These are phyloP conservation scores for Enteromius viviparus DNA, from an alignment of 2,797 vertebrate genomes.

Conservation along the genomic window DNA sequence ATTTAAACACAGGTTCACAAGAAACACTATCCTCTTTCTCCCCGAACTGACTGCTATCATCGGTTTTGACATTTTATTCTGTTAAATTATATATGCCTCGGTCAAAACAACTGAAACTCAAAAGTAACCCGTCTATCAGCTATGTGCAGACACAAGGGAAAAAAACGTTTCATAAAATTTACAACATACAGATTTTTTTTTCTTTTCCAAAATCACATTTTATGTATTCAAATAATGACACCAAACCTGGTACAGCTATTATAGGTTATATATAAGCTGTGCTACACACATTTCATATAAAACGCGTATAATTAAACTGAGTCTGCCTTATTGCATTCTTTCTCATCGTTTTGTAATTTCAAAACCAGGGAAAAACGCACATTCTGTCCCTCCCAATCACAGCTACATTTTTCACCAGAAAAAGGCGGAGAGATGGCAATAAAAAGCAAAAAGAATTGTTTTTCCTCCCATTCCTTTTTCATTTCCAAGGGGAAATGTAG, in stretches of 20 bases:
- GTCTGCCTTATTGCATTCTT: conserved; percentile 27
- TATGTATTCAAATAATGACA: neutral
- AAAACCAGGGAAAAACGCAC: conserved; percentile 71
- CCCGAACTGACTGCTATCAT: conserved; percentile 61
- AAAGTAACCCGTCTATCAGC: conserved; percentile 7
- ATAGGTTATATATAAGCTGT: neutral
- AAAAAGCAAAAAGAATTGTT: conserved; percentile 80
- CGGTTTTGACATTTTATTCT: conserved; percentile 51
- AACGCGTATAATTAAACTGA: neutral
- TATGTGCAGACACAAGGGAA: neutral
- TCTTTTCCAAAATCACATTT: neutral
- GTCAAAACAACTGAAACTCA: conserved; percentile 35
- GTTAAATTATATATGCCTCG: conserved; percentile 18
- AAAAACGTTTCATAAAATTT: neutral
- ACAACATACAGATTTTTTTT: neutral
- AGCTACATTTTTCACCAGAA: conserved; percentile 75
- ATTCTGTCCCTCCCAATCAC: conserved; percentile 69
- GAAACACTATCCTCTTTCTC: conserved; percentile 62
- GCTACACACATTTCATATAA: neutral
- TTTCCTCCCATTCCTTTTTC: conserved; percentile 70
- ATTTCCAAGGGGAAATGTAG: conserved; percentile 81
- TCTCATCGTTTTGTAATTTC: conserved; percentile 70
- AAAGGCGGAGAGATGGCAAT: conserved; percentile 82
- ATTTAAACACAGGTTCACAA: conserved; percentile 74
- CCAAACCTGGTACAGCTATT: neutral